Percentiles rank a stretch among this genome's conserved stretches.
Evolutionary conservation across 2,113 vertebrate species (phyloP).

Genomic region (Elanus axillaris): DNA sequence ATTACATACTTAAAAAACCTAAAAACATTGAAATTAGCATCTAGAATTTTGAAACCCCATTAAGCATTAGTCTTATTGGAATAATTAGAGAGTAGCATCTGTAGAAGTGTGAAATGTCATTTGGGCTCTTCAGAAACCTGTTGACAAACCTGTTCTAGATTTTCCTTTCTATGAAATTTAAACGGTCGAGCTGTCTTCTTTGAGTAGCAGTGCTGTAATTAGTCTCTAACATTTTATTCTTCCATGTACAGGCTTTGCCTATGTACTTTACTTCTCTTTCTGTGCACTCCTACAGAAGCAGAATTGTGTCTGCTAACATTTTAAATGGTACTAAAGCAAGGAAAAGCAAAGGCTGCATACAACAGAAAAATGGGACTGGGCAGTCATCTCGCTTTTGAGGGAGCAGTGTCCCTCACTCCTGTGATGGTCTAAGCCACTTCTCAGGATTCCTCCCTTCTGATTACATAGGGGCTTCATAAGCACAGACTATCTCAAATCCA

Average conservation of each 20-base stretch:
- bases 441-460: not conserved
- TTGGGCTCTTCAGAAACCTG: conserved; percentile 9
- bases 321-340: not conserved
- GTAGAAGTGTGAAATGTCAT: conserved; percentile 25
- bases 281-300: not conserved
- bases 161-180: not conserved
- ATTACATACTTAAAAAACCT: not conserved
- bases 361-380: not conserved
- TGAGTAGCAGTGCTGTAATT: not conserved
- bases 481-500: not conserved
- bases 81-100: conserved; percentile 14
- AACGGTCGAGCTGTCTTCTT: not conserved
- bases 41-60: not conserved
- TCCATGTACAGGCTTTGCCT: not conserved
- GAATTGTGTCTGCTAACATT: not conserved
- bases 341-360: not conserved
- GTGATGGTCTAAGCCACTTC: not conserved
- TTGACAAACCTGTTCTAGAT: not conserved
- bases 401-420: not conserved
- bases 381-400: not conserved
- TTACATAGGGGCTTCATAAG: too few relatives aligned
- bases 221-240: not conserved
- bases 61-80: not conserved
- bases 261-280: not conserved
- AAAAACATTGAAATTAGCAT: not conserved